A percentile compares a stretch with the other conserved stretches of the same genome.
These are phyloP conservation scores for Phainopepla nitens DNA, from an alignment of 2,113 vertebrate genomes.

Conservation along the genomic window DNA sequence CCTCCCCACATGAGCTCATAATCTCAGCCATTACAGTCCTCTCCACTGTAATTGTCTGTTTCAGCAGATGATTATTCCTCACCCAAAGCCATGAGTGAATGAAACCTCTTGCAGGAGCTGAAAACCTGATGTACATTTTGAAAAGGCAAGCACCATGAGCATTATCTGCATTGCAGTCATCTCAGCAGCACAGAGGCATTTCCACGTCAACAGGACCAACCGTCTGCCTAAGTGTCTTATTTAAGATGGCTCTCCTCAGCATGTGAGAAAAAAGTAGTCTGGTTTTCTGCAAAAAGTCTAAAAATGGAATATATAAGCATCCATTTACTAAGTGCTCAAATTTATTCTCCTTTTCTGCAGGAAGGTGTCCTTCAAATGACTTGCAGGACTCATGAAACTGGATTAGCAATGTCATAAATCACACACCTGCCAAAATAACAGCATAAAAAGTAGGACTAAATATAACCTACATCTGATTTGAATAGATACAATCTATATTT, in stretches of 20 bases:
- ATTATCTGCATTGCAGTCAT: slow-evolving; percentile 56
- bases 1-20: neutral
- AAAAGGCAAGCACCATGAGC: neutral
- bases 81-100: neutral
- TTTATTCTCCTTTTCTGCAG: neutral
- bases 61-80: neutral
- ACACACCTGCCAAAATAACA: slow-evolving; percentile 23
- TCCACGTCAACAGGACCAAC: neutral
- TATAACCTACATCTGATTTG: slow-evolving; percentile 1
- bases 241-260: neutral
- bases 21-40: neutral
- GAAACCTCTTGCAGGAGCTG: neutral
- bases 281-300: neutral
- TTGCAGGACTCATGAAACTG: slow-evolving; percentile 2
- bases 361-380: slow-evolving; percentile 13
- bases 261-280: neutral
- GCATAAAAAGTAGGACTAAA: slow-evolving; percentile 2
- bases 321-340: neutral
- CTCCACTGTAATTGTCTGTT: neutral
- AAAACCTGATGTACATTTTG: neutral
- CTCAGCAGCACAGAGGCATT: neutral
- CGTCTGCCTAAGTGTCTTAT: neutral
- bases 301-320: neutral
- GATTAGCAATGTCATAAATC: slow-evolving; percentile 42
- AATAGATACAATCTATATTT: slow-evolving; percentile 38